Evolutionary conservation across 2,888 invertebrate genomes (phyloP).

Genomic region (Yponomeuta sedellus): DNA sequence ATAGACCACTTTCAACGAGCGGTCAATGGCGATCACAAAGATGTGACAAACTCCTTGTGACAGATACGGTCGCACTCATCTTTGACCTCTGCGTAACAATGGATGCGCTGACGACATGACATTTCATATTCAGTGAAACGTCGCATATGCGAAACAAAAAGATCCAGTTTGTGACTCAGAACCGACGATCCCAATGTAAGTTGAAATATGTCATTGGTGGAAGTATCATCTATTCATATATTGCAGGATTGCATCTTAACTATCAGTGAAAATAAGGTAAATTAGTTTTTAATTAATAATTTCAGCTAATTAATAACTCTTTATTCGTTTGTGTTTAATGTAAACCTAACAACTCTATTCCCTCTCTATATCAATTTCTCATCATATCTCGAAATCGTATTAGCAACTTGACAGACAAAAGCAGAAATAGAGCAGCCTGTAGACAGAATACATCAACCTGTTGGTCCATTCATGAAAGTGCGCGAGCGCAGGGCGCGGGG

Average conservation of each 20-base stretch:
- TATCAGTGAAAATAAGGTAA: not conserved
- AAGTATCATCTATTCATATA: not conserved
- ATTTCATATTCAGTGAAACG: slow-evolving; percentile 36
- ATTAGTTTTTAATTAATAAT: not conserved
- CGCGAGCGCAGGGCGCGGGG: slow-evolving; percentile 76
- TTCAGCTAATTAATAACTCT: no score
- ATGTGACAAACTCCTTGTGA: slow-evolving; percentile 13
- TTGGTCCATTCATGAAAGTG: slow-evolving; percentile 76
- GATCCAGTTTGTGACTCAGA: slow-evolving; percentile 18
- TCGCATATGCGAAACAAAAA: slow-evolving; percentile 23
- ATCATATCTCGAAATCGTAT: no score
- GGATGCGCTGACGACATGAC: slow-evolving; percentile 52
- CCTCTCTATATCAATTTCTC: no score
- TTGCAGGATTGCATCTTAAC: not conserved
- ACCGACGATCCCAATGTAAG: slow-evolving; percentile 32
- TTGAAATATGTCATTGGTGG: no score
- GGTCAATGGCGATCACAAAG: slow-evolving; percentile 9
- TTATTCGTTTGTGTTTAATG: no score
- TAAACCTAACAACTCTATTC: not conserved
- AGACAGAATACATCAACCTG: slow-evolving; percentile 69
- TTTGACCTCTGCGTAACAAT: slow-evolving; percentile 47
- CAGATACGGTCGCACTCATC: slow-evolving; percentile 35
- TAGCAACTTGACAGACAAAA: not conserved
- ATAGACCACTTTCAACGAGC: slow-evolving; percentile 4
- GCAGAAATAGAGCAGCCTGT: slow-evolving; percentile 48